A percentile compares a stretch with the other conserved stretches of the same genome.
Evolutionary conservation across 1,140 invertebrate species (phyloP).

Genomic region (Solenopsis invicta): DNA sequence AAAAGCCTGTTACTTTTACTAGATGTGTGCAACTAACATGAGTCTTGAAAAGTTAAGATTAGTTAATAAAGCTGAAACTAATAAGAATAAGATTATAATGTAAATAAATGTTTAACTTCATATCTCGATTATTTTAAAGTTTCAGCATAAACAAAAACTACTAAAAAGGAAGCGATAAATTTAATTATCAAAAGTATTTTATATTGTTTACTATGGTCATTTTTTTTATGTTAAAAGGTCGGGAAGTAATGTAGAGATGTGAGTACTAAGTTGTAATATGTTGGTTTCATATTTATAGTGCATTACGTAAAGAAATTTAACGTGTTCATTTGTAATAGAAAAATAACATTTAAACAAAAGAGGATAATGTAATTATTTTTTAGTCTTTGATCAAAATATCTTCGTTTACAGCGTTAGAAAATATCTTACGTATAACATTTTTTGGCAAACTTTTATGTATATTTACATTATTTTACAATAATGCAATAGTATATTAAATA

Average conservation of each 20-base stretch:
- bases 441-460: conserved; percentile 21
- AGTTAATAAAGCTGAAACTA: conserved; percentile 47
- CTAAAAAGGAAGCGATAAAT: conserved; percentile 35
- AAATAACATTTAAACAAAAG: neutral
- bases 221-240: conserved; percentile 63
- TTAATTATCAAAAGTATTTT: conserved; percentile 61
- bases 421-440: neutral
- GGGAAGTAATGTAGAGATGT: conserved; percentile 35
- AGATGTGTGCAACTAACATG: conserved; percentile 37
- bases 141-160: conserved; percentile 51
- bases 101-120: conserved; percentile 76
- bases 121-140: conserved; percentile 65
- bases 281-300: conserved; percentile 57
- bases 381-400: neutral
- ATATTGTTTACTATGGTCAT: conserved; percentile 52
- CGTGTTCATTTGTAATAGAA: conserved; percentile 24
- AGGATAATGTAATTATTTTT: neutral
- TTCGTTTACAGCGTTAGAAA: neutral
- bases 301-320: conserved; percentile 47
- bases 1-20: conserved; percentile 37
- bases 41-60: conserved; percentile 20
- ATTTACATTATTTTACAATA: neutral
- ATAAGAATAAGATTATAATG: conserved; percentile 65
- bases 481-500: conserved; percentile 10
- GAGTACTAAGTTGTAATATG: conserved; percentile 36